Evolutionary conservation across 2,113 vertebrate species (phyloP).

Genomic region (Notothenia rossii): DNA sequence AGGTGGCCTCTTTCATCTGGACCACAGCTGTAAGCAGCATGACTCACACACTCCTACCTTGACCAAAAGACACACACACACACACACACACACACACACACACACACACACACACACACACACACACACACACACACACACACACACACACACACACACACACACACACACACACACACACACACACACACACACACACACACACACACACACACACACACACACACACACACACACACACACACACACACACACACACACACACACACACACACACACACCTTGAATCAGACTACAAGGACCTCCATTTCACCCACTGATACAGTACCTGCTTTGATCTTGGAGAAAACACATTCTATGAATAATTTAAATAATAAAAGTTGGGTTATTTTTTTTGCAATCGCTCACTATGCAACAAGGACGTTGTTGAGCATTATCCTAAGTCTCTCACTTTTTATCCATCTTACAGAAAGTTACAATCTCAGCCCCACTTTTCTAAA

Average conservation of each 20-base stretch:
- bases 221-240: conserved; percentile 23
- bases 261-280: conserved; percentile 20
- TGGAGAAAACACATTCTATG: not conserved
- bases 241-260: conserved; percentile 6
- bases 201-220: conserved; percentile 23
- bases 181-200: conserved; percentile 16
- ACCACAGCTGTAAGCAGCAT: conserved; percentile 75
- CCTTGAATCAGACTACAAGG: conserved; percentile 29
- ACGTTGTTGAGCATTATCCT: not conserved
- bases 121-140: conserved; percentile 25
- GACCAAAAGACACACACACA: conserved; percentile 57
- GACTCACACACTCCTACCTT: conserved; percentile 76
- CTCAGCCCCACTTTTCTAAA: not conserved
- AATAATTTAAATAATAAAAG: not conserved
- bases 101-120: conserved; percentile 18
- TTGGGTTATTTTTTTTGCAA: not conserved
- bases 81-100: conserved; percentile 17
- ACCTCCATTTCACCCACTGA: conserved; percentile 24
- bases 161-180: conserved; percentile 14
- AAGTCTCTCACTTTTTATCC: not conserved
- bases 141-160: conserved; percentile 23
- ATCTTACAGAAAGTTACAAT: not conserved
- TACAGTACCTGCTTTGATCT: conserved; percentile 45
- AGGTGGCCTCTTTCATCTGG: conserved; percentile 82
- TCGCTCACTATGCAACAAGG: not conserved